These are phyloP conservation scores for Zeuzera pyrina DNA, from an alignment of 2,888 invertebrate species.

Conservation along the genomic window DNA sequence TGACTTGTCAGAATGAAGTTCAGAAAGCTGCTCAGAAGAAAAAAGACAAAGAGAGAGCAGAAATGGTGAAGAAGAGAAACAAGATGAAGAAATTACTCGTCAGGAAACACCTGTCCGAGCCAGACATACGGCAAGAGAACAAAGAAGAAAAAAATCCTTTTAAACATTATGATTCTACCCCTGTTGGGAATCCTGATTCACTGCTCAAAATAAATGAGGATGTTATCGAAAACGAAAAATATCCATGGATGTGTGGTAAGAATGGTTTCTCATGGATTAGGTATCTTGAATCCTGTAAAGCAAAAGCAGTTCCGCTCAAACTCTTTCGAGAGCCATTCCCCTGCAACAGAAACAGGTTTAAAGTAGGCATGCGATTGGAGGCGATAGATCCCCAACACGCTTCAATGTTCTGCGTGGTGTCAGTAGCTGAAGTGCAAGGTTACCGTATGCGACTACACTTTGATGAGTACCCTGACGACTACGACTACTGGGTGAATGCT, in stretches of 20 bases:
- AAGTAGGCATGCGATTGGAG: slow-evolving; percentile 91
- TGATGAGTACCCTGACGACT: slow-evolving; percentile 90
- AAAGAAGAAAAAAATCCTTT: slow-evolving; percentile 34
- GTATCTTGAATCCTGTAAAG: slow-evolving; percentile 81
- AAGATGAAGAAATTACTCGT: slow-evolving; percentile 56
- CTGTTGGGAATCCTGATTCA: slow-evolving; percentile 32
- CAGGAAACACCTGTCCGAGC: slow-evolving; percentile 48
- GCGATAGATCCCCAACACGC: slow-evolving; percentile 95
- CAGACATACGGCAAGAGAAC: slow-evolving; percentile 31
- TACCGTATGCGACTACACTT: slow-evolving; percentile 91
- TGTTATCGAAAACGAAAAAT: slow-evolving; percentile 57
- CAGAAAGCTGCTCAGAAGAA: slow-evolving; percentile 51
- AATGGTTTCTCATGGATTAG: slow-evolving; percentile 85
- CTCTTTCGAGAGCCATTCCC: slow-evolving; percentile 87
- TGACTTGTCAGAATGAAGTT: slow-evolving; percentile 75
- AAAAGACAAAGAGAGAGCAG: slow-evolving; percentile 47
- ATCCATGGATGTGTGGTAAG: slow-evolving; percentile 81
- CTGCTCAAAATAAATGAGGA: slow-evolving; percentile 44
- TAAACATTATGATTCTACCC: slow-evolving; percentile 37
- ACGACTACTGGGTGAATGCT: slow-evolving; percentile 95
- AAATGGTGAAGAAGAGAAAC: slow-evolving; percentile 50
- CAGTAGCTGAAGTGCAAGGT: slow-evolving; percentile 86
- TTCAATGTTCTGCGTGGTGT: slow-evolving; percentile 89
- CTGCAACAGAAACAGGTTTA: slow-evolving; percentile 81
- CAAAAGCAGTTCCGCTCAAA: slow-evolving; percentile 82